These are phyloP conservation scores for Callospermophilus lateralis DNA, from an alignment of 2,113 vertebrate species.

Conservation along the genomic window DNA sequence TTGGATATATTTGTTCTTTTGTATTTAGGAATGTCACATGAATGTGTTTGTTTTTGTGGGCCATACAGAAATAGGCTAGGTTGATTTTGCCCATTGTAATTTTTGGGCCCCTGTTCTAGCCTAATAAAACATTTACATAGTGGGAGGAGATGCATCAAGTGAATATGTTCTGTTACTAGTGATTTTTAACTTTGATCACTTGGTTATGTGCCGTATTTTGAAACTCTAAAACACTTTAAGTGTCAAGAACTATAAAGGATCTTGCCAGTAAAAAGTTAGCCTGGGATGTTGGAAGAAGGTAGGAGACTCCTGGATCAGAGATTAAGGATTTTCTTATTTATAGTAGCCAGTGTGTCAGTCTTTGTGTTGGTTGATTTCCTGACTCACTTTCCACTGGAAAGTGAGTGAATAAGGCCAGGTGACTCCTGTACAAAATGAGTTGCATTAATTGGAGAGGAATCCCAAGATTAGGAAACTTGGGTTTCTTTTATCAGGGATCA, in stretches of 20 bases:
- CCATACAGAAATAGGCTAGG: not conserved
- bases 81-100: not conserved
- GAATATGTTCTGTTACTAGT: not conserved
- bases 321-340: not conserved
- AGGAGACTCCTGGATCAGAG: not conserved
- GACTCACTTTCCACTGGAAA: not conserved
- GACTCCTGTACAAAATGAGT: not conserved
- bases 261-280: conserved; percentile 19
- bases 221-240: not conserved
- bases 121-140: not conserved
- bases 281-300: not conserved
- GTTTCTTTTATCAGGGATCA: not conserved
- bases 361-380: not conserved
- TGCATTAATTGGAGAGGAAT: not conserved
- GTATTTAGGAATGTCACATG: conserved; percentile 5
- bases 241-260: not conserved
- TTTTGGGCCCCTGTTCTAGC: not conserved
- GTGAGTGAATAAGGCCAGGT: not conserved
- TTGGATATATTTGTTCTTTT: conserved; percentile 12
- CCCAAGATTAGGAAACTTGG: not conserved
- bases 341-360: not conserved
- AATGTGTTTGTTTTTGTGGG: not conserved
- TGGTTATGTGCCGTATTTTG: not conserved
- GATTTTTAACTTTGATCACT: not conserved
- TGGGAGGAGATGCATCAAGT: not conserved